These are phyloP conservation scores for Sesia apiformis DNA, from an alignment of 2,888 invertebrate genomes.

Conservation along the genomic window DNA sequence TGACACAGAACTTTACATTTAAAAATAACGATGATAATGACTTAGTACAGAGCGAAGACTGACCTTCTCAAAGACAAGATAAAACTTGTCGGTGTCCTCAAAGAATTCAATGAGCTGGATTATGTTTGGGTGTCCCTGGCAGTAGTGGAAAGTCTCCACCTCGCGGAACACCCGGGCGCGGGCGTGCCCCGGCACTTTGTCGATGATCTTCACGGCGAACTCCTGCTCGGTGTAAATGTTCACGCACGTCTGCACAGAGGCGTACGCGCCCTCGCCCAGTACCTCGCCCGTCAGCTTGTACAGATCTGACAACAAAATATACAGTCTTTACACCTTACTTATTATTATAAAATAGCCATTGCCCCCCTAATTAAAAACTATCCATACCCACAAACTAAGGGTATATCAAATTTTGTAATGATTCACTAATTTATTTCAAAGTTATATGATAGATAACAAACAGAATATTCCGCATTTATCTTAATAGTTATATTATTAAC, in stretches of 20 bases:
- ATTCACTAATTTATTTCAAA: no score
- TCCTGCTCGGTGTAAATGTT: slow-evolving; percentile 93
- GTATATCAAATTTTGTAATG: no score
- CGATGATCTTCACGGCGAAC: slow-evolving; percentile 98
- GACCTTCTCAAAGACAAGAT: slow-evolving; percentile 97
- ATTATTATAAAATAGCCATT: no score
- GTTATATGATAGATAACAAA: no score
- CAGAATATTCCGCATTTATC: no score
- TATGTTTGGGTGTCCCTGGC: slow-evolving; percentile 97
- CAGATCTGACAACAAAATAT: slow-evolving; percentile 78
- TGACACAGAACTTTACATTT: no score
- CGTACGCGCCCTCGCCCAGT: slow-evolving; percentile 97
- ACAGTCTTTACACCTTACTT: background rate
- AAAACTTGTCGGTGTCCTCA: slow-evolving; percentile 97
- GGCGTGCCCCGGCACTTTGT: slow-evolving; percentile 95
- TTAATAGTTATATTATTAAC: no score
- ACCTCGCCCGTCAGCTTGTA: slow-evolving; percentile 97
- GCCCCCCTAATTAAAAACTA: no score
- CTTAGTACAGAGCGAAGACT: no score
- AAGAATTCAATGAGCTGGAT: slow-evolving; percentile 98
- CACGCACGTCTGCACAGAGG: slow-evolving; percentile 94
- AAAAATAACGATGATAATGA: no score
- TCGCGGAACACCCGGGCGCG: slow-evolving; percentile 97
- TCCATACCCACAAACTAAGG: no score
- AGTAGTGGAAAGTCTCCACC: slow-evolving; percentile 99